Conservation (phyloP, 2,888 invertebrate species). For the Onthophagus sagittarius region DNA sequence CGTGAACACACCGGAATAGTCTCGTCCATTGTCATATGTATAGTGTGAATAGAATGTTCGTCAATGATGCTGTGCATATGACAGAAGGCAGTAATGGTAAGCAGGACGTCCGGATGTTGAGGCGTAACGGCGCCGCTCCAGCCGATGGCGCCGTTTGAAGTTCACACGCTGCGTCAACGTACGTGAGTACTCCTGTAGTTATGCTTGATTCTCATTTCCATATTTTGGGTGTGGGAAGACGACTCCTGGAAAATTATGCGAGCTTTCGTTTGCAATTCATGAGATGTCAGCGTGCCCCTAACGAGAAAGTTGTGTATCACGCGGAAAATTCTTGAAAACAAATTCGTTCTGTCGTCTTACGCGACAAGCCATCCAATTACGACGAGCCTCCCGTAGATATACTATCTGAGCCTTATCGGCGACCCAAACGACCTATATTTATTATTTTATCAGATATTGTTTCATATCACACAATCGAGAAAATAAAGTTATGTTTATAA, state of each 20-base stretch:
- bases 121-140: not conserved
- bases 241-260: slow-evolving; percentile 5
- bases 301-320: slow-evolving; percentile 22
- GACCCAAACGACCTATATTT: not conserved
- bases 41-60: not conserved
- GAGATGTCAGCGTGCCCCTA: slow-evolving; percentile 21
- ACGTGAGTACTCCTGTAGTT: not conserved
- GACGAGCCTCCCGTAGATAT: not conserved
- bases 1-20: not conserved
- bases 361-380: not conserved
- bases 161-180: not conserved
- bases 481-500: no score
- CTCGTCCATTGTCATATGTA: not conserved
- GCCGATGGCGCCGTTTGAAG: not conserved
- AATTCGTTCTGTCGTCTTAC: not conserved
- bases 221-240: not conserved
- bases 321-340: slow-evolving; percentile 5
- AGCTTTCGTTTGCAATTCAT: slow-evolving; percentile 21
- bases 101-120: not conserved
- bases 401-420: not conserved
- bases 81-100: not conserved
- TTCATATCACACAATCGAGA: not conserved
- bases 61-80: not conserved
- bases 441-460: not conserved
- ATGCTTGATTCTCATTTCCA: not conserved